A percentile compares a stretch with the other conserved stretches of the same genome.
phyloP scores from a whole-genome alignment of 2,113 vertebrate genomes.

The Spheniscus mendiculus region DNA sequence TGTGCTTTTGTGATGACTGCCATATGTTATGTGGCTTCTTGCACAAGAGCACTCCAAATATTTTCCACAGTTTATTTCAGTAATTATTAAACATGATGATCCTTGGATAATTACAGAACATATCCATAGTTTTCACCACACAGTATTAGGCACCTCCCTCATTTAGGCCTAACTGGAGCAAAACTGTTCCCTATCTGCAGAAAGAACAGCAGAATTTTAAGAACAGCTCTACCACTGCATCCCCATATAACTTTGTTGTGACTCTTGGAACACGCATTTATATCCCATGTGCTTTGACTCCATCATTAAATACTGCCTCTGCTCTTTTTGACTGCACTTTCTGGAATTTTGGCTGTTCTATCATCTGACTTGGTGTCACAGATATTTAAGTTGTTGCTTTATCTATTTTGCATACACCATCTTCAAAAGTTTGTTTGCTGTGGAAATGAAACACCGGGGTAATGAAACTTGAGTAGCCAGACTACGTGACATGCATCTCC shows the following conservation, averaged over 20 bases:
- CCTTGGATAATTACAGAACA: neutral
- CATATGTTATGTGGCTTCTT: slow-evolving; percentile 31
- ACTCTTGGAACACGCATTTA: neutral
- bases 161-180: neutral
- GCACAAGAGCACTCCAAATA: slow-evolving; percentile 20
- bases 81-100: slow-evolving; percentile 30
- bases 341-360: neutral
- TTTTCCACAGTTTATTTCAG: slow-evolving; percentile 13
- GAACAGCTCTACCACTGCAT: neutral
- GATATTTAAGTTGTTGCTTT: neutral
- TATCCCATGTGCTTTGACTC: neutral
- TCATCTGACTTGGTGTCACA: neutral
- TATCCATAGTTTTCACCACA: neutral
- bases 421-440: neutral
- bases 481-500: rapidly evolving
- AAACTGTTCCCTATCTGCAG: neutral
- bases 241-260: neutral
- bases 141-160: neutral
- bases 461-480: neutral
- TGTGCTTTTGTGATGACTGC: slow-evolving; percentile 1
- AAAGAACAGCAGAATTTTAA: neutral
- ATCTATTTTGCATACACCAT: neutral
- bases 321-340: neutral
- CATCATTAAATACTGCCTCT: neutral
- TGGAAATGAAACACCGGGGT: neutral